These are phyloP conservation scores for Sciurus carolinensis DNA, from an alignment of 2,797 vertebrate genomes.

Conservation along the genomic window DNA sequence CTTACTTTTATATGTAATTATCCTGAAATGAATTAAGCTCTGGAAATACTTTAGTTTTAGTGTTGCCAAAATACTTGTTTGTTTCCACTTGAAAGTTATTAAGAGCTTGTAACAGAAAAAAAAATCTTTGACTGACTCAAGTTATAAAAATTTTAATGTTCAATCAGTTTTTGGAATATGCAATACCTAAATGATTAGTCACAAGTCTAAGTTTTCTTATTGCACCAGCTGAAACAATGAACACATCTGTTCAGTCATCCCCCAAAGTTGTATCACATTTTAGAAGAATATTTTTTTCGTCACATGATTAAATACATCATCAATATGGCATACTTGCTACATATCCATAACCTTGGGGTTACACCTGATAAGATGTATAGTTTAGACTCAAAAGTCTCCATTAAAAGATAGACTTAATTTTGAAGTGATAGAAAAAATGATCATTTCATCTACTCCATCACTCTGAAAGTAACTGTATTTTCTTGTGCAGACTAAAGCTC, in stretches of 20 bases:
- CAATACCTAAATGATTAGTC: conserved; percentile 7
- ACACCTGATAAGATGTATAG: not conserved
- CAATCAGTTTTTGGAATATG: not conserved
- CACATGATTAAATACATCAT: conserved; percentile 7
- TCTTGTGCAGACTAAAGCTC: not conserved
- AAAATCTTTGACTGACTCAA: conserved; percentile 63
- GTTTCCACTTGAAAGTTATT: conserved; percentile 81
- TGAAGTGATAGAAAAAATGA: not conserved
- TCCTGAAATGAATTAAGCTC: conserved; percentile 73
- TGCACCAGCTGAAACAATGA: not conserved
- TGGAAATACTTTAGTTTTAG: conserved; percentile 77
- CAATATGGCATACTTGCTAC: not conserved
- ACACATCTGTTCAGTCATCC: not conserved
- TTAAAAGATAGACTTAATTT: not conserved
- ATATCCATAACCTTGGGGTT: not conserved
- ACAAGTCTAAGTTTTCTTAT: not conserved
- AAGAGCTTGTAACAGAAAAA: conserved; percentile 77
- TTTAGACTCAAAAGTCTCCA: not conserved
- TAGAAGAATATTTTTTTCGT: not conserved
- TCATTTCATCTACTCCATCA: not conserved
- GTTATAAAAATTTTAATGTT: conserved; percentile 65
- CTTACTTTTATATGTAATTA: conserved; percentile 81
- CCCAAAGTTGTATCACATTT: not conserved
- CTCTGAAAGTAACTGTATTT: conserved; percentile 16
- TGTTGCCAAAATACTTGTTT: conserved; percentile 72